Base-by-base conservation (phyloP, 2,888 invertebrate species). In the Bursaphelenchus okinawaensis region DNA sequence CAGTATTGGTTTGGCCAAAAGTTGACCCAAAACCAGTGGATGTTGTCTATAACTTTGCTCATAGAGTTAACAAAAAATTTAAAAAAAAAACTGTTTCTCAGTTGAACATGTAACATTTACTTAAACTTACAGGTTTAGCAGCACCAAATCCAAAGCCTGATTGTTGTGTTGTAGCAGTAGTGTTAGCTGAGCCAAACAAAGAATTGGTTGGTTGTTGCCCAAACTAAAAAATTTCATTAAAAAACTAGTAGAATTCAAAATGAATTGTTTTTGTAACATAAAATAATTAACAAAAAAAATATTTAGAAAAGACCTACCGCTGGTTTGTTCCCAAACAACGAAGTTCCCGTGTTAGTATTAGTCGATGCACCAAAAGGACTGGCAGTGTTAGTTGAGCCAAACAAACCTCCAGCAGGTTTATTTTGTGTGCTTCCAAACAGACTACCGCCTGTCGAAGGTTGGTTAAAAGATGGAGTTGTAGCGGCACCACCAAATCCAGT, bases 1-100 rank as follows among this genome's bases (percentile, higher is more conserved):
- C 23, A 22, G 68, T 26, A 4, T 67, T 28, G 20, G 51, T 50
- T 28, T 56, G 50, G 19, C 77, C 83, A 77, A 84, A 84, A 29
- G 84, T 68, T 7, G 77, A 69, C 9, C 40, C 40, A 40, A 40
- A 40, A 16, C 40, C 40, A 40, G 40, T 40, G n/a, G 40, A 40
- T 16, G 40, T 40, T 12, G 40, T 40, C 40, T 40, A 40, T 16
- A 40, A 40, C 12, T 40, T 16, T n/a, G n/a, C 12, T 40, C n/a
- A n/a, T 6, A 1, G n/a, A 40, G 6, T 12, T 40, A 40, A 40
- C 40, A n/a, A 40, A 40, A 12, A 40, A n/a, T n/a, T n/a, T n/a
- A n/a, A n/a, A n/a, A n/a, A n/a, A n/a, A n/a, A n/a, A n/a, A n/a
- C n/a, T n/a, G n/a, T n/a, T n/a, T n/a, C n/a, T n/a, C n/a, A n/a